Evolutionary conservation across 2,113 vertebrate species (phyloP).

Genomic region (Tupaia tana): DNA sequence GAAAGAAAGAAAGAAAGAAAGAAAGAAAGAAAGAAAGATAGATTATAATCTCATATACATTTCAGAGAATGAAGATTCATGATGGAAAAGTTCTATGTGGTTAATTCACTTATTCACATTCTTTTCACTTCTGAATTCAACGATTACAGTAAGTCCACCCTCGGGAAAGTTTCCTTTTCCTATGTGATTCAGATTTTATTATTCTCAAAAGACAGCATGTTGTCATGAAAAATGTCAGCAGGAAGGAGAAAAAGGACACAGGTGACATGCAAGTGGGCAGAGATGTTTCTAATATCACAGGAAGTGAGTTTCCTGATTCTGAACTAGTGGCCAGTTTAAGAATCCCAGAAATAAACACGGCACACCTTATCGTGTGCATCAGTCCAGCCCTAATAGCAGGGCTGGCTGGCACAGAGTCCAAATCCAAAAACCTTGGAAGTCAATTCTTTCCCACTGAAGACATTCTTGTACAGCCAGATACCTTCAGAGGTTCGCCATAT

Average conservation of each 20-base stretch:
- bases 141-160: neutral
- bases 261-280: neutral
- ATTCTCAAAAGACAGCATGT: neutral
- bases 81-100: neutral
- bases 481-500: neutral
- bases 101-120: neutral
- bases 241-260: neutral
- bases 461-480: neutral
- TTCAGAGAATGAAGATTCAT: neutral
- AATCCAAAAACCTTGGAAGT: neutral
- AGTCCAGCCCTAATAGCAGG: neutral
- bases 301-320: constrained; percentile 25
- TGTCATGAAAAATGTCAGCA: neutral
- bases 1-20: too few species aligned
- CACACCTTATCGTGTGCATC: neutral
- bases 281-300: neutral
- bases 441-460: neutral
- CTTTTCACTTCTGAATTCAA: constrained; percentile 12
- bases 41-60: neutral
- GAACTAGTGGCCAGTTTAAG: neutral
- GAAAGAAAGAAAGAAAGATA: neutral
- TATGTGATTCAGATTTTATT: constrained; percentile 13
- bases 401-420: neutral
- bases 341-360: neutral
- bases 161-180: neutral